Conservation (phyloP, 2,888 invertebrate genomes). For the Crioceris asparagi region DNA sequence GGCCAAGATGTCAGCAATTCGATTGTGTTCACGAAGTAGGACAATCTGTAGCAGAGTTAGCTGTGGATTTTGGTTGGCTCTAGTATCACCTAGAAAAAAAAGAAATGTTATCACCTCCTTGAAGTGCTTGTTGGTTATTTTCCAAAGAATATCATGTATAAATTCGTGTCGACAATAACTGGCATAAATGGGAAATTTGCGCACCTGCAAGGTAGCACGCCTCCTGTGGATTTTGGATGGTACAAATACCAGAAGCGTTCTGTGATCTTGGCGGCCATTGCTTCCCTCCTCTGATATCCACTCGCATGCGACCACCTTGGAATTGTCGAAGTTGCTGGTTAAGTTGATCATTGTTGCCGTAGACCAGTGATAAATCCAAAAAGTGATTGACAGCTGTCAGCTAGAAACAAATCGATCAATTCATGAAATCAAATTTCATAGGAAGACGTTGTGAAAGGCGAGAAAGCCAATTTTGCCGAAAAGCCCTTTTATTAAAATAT, state of each 20-base stretch:
- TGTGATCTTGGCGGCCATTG: conserved; percentile 61
- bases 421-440: too few relatives aligned
- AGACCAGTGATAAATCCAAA: conserved; percentile 70
- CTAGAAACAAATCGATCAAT: conserved; percentile 33
- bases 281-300: conserved; percentile 49
- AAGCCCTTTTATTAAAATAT: too few relatives aligned
- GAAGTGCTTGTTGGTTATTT: too few relatives aligned
- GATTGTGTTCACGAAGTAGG: conserved; percentile 62
- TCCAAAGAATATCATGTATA: too few relatives aligned
- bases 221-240: conserved; percentile 47
- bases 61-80: conserved; percentile 64
- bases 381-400: conserved; percentile 57
- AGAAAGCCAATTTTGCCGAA: too few relatives aligned
- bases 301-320: conserved; percentile 57
- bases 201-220: conserved; percentile 67
- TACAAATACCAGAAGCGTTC: conserved; percentile 61
- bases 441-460: too few relatives aligned
- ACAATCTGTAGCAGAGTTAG: conserved; percentile 58
- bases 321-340: conserved; percentile 55
- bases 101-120: not conserved
- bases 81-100: conserved; percentile 47
- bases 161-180: too few relatives aligned
- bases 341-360: conserved; percentile 60
- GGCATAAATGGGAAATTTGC: not conserved
- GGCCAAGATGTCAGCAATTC: conserved; percentile 50